Conservation (phyloP, 2,797 vertebrate species). For the Austrolebias charrua region DNA sequence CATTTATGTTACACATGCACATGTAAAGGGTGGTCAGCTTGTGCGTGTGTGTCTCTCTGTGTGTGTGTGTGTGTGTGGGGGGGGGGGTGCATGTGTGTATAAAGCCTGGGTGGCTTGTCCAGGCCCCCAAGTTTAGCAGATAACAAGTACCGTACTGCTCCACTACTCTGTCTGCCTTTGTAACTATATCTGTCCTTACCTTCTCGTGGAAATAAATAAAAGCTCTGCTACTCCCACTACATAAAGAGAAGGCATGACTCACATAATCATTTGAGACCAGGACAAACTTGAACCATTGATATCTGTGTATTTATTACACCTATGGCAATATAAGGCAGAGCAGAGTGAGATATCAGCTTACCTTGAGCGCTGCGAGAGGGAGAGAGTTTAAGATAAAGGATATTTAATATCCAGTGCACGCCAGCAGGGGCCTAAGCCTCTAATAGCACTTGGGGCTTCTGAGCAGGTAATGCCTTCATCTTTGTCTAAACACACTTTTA, state of each 20-base stretch:
- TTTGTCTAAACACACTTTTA: constrained; percentile 87
- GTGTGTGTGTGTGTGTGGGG: too few relatives aligned
- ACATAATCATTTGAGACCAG: constrained; percentile 79
- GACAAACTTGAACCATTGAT: constrained; percentile 84
- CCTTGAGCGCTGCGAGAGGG: constrained; percentile 75
- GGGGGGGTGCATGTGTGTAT: neutral
- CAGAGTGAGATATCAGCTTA: constrained; percentile 84
- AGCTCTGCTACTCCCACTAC: constrained; percentile 63
- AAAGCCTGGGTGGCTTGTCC: constrained; percentile 41
- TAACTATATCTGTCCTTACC: constrained; percentile 74
- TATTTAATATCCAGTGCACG: constrained; percentile 88
- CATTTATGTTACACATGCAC: too few relatives aligned
- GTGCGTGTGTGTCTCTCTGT: too few relatives aligned
- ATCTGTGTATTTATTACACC: constrained; percentile 86
- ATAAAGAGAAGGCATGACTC: constrained; percentile 71
- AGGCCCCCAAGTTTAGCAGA: constrained; percentile 59
- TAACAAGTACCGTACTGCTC: constrained; percentile 60
- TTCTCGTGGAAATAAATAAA: constrained; percentile 73
- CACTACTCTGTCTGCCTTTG: constrained; percentile 63
- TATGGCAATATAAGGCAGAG: constrained; percentile 83
- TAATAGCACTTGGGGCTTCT: constrained; percentile 83
- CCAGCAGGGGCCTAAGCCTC: constrained; percentile 75
- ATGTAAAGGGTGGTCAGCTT: constrained; percentile 7
- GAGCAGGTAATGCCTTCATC: constrained; percentile 84
- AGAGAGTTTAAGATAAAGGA: constrained; percentile 86